Evolutionary conservation across 2,888 invertebrate species (phyloP), one percentile per base, ranked within the genome.

Genomic region (Diaprepes abbreviatus): DNA sequence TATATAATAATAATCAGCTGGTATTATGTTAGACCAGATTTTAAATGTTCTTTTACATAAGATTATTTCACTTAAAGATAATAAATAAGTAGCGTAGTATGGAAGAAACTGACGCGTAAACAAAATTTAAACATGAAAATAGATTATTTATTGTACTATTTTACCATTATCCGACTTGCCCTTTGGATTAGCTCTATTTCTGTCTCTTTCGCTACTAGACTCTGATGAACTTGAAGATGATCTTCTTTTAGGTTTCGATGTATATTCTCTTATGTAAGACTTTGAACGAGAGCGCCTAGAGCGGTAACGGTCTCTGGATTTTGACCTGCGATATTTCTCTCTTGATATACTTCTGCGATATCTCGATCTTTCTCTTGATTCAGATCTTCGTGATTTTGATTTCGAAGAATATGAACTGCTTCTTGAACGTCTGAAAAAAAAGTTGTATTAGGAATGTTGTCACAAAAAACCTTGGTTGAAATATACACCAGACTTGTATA

Each of bases 251-350:
- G 78, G 68, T 71, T 79, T 82, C 59, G 75, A 78, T n/a, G 75
- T 73, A 68, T 78, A 83, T 69, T 84, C 83, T 70, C 73, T 78
- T 60, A 84, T 83, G 68, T 82, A 83, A 1, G 83, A 83, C 66
- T 76, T 79, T 4, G 84, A 84, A 68, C 83, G 74, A 5, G 83
- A 83, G 43, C 83, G 74, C 50, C 77, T 74, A 1, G 79, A 78
- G 55, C 75, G 76, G 64, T 77, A 76, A 14, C 78, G 73, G 54
- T 74, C 74, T 72, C 72, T 78, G 12, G 76, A 74, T 24, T 57
- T 62, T 16, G 74, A 77, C 19, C 71, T 58, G 12, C 70, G 66
- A 31, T 66, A 60, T 36, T 63, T 69, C 3, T 70, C 69, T 38
- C 66, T 71, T 19, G 71, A 66, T n/a, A 17, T 19, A 50, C 60